phyloP scores from a whole-genome alignment of 2,797 vertebrate species.

The Apogon hyalosoma region DNA sequence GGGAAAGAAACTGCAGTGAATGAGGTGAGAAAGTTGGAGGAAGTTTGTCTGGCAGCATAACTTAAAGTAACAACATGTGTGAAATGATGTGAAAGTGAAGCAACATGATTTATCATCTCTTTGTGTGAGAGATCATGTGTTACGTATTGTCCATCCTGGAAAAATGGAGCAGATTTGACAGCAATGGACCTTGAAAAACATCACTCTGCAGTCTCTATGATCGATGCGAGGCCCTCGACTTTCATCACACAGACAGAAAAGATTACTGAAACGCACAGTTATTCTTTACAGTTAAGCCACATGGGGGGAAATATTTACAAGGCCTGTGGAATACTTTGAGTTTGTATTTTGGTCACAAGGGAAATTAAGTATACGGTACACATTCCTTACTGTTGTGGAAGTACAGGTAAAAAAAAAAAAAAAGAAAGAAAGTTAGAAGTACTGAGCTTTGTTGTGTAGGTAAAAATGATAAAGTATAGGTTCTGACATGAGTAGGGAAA shows the following conservation, averaged over 20 bases:
- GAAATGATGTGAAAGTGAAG: conserved; percentile 28
- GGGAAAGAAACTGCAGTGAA: conserved; percentile 7
- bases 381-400: too few relatives aligned
- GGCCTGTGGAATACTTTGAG: background rate
- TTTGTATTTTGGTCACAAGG: background rate
- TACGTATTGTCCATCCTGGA: conserved; percentile 51
- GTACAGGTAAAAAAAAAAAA: too few relatives aligned
- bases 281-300: conserved; percentile 12
- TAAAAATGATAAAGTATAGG: too few relatives aligned
- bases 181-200: conserved; percentile 17
- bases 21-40: conserved; percentile 26
- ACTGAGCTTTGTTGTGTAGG: too few relatives aligned
- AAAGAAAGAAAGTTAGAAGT: too few relatives aligned
- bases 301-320: background rate
- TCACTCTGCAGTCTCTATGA: conserved; percentile 28
- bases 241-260: conserved; percentile 13
- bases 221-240: conserved; percentile 27
- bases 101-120: conserved; percentile 39
- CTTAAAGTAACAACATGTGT: conserved; percentile 66
- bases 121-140: conserved; percentile 55
- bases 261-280: conserved; percentile 6
- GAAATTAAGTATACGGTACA: background rate
- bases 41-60: conserved; percentile 20
- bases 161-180: conserved; percentile 23
- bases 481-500: too few relatives aligned